These are phyloP conservation scores for Anastrepha obliqua DNA, from an alignment of 1,140 invertebrate species.

Conservation along the genomic window DNA sequence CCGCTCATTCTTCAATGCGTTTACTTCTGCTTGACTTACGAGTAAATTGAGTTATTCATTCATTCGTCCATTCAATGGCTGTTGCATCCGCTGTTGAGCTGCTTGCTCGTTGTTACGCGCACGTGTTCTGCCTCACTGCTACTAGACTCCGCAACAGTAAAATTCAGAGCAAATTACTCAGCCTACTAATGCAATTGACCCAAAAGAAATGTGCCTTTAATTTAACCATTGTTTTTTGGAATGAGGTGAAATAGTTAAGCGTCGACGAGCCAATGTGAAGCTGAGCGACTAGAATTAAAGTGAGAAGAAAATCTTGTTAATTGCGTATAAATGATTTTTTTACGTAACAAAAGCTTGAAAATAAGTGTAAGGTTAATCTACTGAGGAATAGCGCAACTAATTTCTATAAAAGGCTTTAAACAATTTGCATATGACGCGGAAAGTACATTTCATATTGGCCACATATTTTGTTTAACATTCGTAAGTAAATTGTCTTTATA, in stretches of 20 bases:
- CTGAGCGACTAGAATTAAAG: too few relatives aligned
- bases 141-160: neutral
- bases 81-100: neutral
- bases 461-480: too few relatives aligned
- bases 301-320: neutral
- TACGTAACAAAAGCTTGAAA: neutral
- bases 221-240: neutral
- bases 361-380: too few relatives aligned
- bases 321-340: neutral
- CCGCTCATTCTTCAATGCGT: neutral
- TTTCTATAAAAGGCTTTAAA: too few relatives aligned
- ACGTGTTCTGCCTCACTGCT: neutral
- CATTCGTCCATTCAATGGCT: constrained; percentile 16
- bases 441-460: too few relatives aligned
- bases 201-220: neutral
- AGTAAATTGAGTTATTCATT: constrained; percentile 11
- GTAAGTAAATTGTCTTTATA: too few relatives aligned
- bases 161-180: neutral
- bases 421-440: too few relatives aligned
- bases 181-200: neutral
- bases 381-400: too few relatives aligned
- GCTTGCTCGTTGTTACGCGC: neutral
- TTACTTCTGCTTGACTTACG: constrained; percentile 3
- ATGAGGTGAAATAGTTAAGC: neutral
- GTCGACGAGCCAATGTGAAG: too few relatives aligned